A percentile compares a stretch with the other conserved stretches of the same genome.
Evolutionary conservation across 1,140 invertebrate genomes (phyloP).

Genomic region (Sarcophaga bullata): DNA sequence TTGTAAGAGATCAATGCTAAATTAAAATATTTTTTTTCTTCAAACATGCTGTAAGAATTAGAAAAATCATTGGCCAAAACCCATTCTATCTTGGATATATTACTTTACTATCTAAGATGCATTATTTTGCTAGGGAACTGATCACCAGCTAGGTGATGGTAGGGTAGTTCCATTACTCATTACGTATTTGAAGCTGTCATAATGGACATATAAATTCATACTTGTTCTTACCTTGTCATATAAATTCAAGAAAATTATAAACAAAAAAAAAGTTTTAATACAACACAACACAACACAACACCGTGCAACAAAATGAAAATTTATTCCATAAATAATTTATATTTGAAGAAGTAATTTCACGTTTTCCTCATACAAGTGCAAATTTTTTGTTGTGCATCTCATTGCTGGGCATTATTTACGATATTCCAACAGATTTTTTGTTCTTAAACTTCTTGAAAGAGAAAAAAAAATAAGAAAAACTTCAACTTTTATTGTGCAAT

Average conservation of each 20-base stretch:
- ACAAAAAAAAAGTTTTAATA: background rate
- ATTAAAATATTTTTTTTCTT: too few species aligned
- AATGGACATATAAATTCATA: background rate
- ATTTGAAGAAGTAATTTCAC: background rate
- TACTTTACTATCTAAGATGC: too few species aligned
- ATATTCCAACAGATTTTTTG: too few species aligned
- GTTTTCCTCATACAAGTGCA: background rate
- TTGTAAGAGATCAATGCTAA: too few species aligned
- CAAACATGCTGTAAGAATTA: too few species aligned
- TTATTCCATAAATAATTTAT: background rate
- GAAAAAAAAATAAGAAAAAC: too few species aligned
- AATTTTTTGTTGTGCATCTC: conserved; percentile 14
- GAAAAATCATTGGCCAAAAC: too few species aligned
- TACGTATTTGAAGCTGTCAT: background rate
- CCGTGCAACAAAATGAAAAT: background rate
- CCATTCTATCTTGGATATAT: too few species aligned
- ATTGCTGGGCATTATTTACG: background rate
- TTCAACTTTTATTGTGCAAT: background rate
- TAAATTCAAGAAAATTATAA: background rate
- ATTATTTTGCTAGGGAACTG: too few species aligned
- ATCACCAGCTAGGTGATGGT: background rate
- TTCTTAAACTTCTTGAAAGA: too few species aligned
- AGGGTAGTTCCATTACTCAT: background rate
- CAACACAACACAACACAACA: background rate
- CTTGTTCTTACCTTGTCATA: background rate